Percentiles rank a stretch among this genome's conserved stretches.
Evolutionary conservation across 2,797 vertebrate genomes (phyloP).

Genomic region (Eidolon dupreanum): DNA sequence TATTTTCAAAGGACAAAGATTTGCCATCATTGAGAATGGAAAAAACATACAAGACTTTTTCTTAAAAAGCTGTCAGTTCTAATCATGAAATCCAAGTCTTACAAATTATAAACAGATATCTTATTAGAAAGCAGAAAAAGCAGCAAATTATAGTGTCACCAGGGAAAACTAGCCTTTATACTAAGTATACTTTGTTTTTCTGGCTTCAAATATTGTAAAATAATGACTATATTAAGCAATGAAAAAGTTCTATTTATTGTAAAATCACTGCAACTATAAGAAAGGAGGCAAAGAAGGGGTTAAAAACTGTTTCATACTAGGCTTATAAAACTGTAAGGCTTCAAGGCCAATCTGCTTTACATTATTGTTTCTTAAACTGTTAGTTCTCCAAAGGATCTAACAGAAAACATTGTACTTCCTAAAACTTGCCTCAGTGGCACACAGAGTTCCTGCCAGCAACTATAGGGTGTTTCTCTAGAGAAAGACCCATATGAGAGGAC

Average conservation of each 20-base stretch:
- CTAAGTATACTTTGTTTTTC: neutral
- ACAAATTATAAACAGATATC: neutral
- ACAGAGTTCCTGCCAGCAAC: neutral
- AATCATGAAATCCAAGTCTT: neutral
- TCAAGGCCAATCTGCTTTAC: neutral
- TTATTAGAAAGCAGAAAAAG: slow-evolving; percentile 8
- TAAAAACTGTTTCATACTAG: neutral
- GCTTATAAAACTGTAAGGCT: slow-evolving; percentile 9
- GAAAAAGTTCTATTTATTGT: neutral
- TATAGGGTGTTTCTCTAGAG: neutral
- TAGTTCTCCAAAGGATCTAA: neutral
- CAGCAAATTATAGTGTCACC: neutral
- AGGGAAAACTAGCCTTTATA: slow-evolving; percentile 16
- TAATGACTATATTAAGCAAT: slow-evolving; percentile 7
- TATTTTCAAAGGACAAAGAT: slow-evolving; percentile 48
- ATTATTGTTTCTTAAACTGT: neutral
- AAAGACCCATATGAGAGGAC: neutral
- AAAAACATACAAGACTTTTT: neutral
- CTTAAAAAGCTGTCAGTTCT: neutral
- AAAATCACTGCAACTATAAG: slow-evolving; percentile 16
- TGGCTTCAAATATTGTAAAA: slow-evolving; percentile 43
- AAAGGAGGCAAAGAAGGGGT: neutral
- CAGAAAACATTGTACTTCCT: neutral
- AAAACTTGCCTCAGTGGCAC: neutral
- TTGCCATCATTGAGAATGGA: neutral